phyloP scores from a whole-genome alignment of 2,797 vertebrate species.

The Nasua narica region DNA sequence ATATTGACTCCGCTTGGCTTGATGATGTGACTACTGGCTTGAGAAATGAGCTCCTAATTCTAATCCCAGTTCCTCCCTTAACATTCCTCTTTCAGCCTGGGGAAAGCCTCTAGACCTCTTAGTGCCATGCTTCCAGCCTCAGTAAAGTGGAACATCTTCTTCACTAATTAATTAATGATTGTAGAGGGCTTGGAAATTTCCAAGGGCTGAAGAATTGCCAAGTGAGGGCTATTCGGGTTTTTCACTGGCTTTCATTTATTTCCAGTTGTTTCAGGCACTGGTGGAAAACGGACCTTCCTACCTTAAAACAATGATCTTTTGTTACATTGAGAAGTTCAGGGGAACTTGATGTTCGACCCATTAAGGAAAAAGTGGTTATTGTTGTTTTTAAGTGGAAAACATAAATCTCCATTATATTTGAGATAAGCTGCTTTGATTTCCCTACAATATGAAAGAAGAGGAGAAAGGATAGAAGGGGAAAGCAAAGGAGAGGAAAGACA shows the following conservation, averaged over 20 bases:
- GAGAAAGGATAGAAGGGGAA: background rate
- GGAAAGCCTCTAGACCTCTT: conserved; percentile 43
- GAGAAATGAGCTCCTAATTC: conserved; percentile 18
- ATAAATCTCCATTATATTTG: background rate
- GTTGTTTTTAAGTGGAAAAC: background rate
- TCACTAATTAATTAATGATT: conserved; percentile 59
- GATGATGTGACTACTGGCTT: background rate
- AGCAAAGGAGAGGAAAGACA: background rate
- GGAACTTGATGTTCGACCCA: background rate
- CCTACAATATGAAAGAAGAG: background rate
- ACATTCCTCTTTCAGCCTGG: conserved; percentile 33
- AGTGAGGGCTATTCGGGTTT: background rate
- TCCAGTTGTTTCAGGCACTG: background rate
- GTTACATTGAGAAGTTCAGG: background rate
- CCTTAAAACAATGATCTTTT: conserved; percentile 34
- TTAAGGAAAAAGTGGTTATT: background rate
- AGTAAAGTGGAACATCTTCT: background rate
- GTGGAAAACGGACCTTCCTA: conserved; percentile 26
- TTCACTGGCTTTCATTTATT: conserved; percentile 19
- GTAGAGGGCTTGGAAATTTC: conserved; percentile 57
- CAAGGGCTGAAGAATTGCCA: conserved; percentile 20
- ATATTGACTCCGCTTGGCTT: background rate
- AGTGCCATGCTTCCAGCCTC: conserved; percentile 5
- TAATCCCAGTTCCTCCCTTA: background rate
- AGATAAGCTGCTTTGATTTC: background rate